Conservation (phyloP, 2,888 invertebrate species). For the Gisinianus flammeolus region DNA sequence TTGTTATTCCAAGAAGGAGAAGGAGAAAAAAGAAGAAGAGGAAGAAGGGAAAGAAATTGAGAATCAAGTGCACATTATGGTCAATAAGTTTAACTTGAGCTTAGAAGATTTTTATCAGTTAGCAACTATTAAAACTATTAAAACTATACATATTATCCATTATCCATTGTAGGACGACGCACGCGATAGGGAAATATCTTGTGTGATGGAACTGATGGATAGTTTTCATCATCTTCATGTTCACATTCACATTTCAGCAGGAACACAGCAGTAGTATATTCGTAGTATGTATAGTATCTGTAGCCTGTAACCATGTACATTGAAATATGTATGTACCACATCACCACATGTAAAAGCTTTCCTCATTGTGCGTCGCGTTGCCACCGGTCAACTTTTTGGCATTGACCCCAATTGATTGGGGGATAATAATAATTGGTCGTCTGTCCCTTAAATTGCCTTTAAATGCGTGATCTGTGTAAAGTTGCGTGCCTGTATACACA, state of each 20-base stretch:
- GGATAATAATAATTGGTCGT: conserved; percentile 38
- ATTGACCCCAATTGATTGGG: conserved; percentile 40
- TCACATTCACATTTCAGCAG: not conserved
- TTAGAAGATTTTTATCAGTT: conserved; percentile 2
- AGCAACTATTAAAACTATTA: not conserved
- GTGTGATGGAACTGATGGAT: too few relatives aligned
- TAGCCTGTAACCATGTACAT: not conserved
- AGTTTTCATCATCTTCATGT: not conserved
- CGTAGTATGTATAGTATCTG: not conserved
- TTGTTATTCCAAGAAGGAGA: conserved; percentile 23
- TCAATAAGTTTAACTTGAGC: too few relatives aligned
- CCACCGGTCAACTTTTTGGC: conserved; percentile 33
- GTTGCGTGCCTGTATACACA: not conserved
- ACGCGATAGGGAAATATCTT: not conserved
- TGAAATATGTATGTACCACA: too few relatives aligned
- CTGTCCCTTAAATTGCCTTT: conserved; percentile 8
- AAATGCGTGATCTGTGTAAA: not conserved
- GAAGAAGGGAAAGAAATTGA: too few relatives aligned
- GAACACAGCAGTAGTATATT: not conserved
- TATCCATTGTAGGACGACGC: not conserved
- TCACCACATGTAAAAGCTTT: conserved; percentile 8
- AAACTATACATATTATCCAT: not conserved
- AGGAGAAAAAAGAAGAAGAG: not conserved
- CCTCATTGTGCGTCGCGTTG: not conserved
- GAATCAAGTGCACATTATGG: too few relatives aligned